Evolutionary conservation across 2,888 invertebrate species (phyloP).

Genomic region (Ametastegia equiseti): DNA sequence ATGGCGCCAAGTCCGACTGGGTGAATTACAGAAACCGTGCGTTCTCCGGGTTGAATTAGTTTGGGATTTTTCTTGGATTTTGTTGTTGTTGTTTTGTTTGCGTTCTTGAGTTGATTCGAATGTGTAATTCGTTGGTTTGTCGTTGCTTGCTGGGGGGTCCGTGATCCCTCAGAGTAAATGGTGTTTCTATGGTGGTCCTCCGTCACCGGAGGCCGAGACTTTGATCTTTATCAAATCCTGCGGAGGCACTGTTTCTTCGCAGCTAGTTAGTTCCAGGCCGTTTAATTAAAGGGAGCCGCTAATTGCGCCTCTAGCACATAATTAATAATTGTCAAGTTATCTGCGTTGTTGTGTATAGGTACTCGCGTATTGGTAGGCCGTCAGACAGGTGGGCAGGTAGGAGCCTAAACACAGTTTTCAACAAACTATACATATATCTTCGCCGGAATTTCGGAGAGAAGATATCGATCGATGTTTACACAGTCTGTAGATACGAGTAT

Average conservation of each 20-base stretch:
- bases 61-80: background rate
- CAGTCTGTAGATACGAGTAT: background rate
- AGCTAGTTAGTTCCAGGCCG: constrained; percentile 34
- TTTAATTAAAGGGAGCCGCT: constrained; percentile 36
- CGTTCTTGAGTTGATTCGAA: background rate
- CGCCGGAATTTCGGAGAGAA: background rate
- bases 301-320: constrained; percentile 32
- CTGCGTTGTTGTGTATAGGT: background rate
- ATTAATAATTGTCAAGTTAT: constrained; percentile 38
- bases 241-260: constrained; percentile 9
- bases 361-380: too few species aligned
- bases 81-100: background rate
- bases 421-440: background rate
- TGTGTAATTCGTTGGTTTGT: background rate
- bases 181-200: constrained; percentile 16
- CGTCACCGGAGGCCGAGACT: constrained; percentile 11
- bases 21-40: too few species aligned
- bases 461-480: constrained; percentile 7
- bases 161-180: background rate
- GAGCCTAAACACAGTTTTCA: background rate
- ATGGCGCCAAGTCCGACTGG: background rate
- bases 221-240: constrained; percentile 33
- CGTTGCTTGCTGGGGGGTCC: background rate
- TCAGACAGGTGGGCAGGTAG: background rate
- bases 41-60: too few species aligned